Evolutionary conservation across 2,797 vertebrate genomes (phyloP), one percentile per base, ranked within the genome.

Genomic region (Nothura maculosa): DNA sequence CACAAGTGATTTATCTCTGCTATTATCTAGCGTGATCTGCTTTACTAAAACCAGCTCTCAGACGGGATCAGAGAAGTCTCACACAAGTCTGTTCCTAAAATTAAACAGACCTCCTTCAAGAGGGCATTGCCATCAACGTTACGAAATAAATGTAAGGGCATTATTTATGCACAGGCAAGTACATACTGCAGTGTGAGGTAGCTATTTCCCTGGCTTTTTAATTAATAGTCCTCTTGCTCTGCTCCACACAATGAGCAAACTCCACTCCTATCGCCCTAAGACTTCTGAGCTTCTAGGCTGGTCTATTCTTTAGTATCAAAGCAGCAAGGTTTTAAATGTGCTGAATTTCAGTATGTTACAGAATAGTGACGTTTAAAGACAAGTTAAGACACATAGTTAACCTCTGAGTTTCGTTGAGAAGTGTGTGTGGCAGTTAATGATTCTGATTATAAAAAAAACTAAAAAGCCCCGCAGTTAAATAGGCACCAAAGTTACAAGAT

Each of bases 241-340:
- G 61, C 16, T 28, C 79, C 2, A 9, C 90, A 78, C 30, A 73
- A 74, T 40, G 24, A 81, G 20, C 32, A 48, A 77, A 77, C 40
- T 64, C 18, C 14, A 38, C 38, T 38, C 12, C 12, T 21, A 58
- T 28, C 57, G 22, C 62, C 28, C 63, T 76, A 73, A 68, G 60
- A 72, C 32, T n/a, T 63, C 64, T 54, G 15, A 67, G 68, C 86
- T 80, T 72, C 74, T 67, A 80, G 6, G 52, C 25, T 14, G 43
- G 52, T 80, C 78, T 40, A n/a, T 91, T 84, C 68, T 82, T 85
- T 62, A 81, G 45, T 55, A 89, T 48, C 16, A 92, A 63, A 89
- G 52, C 69, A 89, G 16, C 4, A 4, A 15, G 82, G 86, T 72
- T 89, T 45, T 62, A 72, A 83, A 30, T 2, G 3, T 60, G 58